Conservation (phyloP, 1,140 invertebrate genomes). For the Dinothrombium tinctorium region DNA sequence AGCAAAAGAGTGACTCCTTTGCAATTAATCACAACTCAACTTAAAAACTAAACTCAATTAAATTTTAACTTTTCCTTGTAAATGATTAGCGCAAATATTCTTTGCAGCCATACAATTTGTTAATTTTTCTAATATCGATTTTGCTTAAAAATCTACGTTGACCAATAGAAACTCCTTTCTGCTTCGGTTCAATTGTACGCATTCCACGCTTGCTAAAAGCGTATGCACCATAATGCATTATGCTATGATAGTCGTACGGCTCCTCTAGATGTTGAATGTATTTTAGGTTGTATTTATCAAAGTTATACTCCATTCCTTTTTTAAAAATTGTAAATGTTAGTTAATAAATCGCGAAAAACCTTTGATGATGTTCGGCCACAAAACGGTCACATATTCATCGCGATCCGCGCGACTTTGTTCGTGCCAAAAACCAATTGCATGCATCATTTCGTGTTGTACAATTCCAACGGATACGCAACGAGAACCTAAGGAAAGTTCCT, state of each 20-base stretch:
- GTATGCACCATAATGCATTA: slow-evolving; percentile 12
- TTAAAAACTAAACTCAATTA: too few species aligned
- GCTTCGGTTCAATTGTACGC: slow-evolving; percentile 25
- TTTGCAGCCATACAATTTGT: slow-evolving; percentile 1
- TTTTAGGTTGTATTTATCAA: slow-evolving; percentile 13
- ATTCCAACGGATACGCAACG: slow-evolving; percentile 31
- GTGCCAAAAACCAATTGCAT: slow-evolving; percentile 41
- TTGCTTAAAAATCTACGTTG: neutral
- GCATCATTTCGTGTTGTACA: slow-evolving; percentile 56
- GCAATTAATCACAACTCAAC: too few species aligned
- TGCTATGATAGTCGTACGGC: slow-evolving; percentile 11
- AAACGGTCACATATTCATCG: slow-evolving; percentile 35
- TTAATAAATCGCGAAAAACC: neutral
- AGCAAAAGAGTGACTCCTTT: too few species aligned
- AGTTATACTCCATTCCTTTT: slow-evolving; percentile 15
- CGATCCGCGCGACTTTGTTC: slow-evolving; percentile 38
- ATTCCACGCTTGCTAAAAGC: slow-evolving; percentile 14
- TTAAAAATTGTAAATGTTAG: neutral
- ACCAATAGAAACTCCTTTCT: slow-evolving; percentile 1
- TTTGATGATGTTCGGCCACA: slow-evolving; percentile 34
- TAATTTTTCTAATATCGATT: slow-evolving; percentile 1
- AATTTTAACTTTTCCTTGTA: too few species aligned
- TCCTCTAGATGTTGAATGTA: slow-evolving; percentile 7
- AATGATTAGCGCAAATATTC: too few species aligned
- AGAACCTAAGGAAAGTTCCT: slow-evolving; percentile 11